These are phyloP conservation scores for Parotia lawesii DNA, from an alignment of 2,113 vertebrate genomes.

Conservation along the genomic window DNA sequence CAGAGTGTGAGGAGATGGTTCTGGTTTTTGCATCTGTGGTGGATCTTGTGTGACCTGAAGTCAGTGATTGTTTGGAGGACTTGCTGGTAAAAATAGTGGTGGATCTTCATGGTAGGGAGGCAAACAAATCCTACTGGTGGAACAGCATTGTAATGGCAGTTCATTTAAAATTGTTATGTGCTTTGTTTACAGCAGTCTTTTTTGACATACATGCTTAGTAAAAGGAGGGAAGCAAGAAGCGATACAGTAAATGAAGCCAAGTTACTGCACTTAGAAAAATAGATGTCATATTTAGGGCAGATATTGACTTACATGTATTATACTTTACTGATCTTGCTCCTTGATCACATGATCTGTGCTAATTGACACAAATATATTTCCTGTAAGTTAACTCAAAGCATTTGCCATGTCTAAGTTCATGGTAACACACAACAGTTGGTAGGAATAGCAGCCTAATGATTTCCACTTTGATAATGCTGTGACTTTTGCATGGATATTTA, in stretches of 20 bases:
- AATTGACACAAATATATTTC: not conserved
- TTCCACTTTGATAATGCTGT: constrained; percentile 1
- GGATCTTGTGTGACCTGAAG: not conserved
- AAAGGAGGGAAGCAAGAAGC: not conserved
- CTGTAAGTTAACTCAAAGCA: not conserved
- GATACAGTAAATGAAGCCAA: not conserved
- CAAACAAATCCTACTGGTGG: not conserved
- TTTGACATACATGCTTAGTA: not conserved
- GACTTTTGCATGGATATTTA: constrained; percentile 49
- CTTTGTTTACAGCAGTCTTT: not conserved
- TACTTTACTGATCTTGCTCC: not conserved
- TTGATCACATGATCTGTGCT: not conserved
- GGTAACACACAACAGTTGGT: not conserved
- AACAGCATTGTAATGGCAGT: not conserved
- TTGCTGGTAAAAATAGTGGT: not conserved
- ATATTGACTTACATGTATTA: not conserved
- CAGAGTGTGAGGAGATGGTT: not conserved
- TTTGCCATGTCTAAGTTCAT: not conserved
- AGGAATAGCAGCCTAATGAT: constrained; percentile 20
- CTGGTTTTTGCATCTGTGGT: not conserved
- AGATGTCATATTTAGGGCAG: not conserved
- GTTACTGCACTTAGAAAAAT: not conserved
- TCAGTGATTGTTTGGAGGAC: not conserved
- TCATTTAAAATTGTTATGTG: not conserved
- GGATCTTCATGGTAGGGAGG: not conserved